Base-by-base conservation (phyloP, 1,140 invertebrate genomes). In the Drosophila insularis region DNA sequence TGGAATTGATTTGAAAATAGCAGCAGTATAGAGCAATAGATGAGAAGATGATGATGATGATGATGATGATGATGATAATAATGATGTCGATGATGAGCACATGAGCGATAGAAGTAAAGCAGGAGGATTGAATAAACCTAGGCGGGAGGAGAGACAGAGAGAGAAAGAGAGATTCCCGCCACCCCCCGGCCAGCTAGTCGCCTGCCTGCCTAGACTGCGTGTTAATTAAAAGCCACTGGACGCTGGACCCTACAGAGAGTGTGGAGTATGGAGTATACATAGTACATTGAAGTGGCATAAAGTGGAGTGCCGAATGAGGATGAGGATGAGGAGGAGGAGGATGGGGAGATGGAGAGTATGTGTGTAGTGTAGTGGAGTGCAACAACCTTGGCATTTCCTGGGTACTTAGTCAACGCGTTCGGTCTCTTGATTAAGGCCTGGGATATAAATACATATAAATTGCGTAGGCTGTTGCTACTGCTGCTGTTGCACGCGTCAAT, bases 191-290 rank as follows among this genome's bases (percentile, higher is more conserved):
- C 40, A 37, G 35, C 10, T 11, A 37, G 35, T 11, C 39, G 13
- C 2, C 74, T 72, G 71, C 71, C 82, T 62, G 71, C 65, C 79
- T 68, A 50, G 63, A 39, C 79, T 73, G 75, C 78, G 84, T 87
- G 84, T 87, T 87, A 87, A 87, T 87, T 87, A 87, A 89, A 87
- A 87, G 84, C 82, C 82, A 87, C 82, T 86, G 81, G 81, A 87
- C 78, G 78, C 54, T 85, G 74, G 81, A 68, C 63, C 50, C 53
- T 43, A 37, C 35, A 37, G 27, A 27, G 27, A 27, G 35, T 37
- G 35, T 37, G 35, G 35, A 37, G 35, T 37, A 37, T 37, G 35
- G 11, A 37, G 35, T 37, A 37, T 4, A 37, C 11, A 37, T 1
- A 37, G 35, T 13, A 60, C n/a, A 14, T 17, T 13, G 39, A 21